Conservation (phyloP, 1,140 invertebrate species). For the Neodiprion lecontei region DNA sequence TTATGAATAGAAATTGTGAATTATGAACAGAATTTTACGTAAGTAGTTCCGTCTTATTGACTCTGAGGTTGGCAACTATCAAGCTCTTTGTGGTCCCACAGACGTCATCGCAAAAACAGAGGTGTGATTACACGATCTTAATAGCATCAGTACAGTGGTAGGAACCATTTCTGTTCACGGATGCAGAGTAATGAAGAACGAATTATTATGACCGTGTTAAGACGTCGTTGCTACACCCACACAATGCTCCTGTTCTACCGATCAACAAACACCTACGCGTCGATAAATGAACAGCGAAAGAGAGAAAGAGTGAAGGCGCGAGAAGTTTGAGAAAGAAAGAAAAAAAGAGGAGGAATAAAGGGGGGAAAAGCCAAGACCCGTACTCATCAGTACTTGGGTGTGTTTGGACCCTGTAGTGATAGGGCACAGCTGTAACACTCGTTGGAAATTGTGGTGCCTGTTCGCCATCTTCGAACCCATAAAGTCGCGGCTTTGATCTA, state of each 20-base stretch:
- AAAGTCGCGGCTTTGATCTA: neutral
- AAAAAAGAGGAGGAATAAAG: neutral
- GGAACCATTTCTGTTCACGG: too few relatives aligned
- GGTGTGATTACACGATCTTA: too few relatives aligned
- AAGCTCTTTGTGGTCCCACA: too few relatives aligned
- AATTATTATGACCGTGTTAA: too few relatives aligned
- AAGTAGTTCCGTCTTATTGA: too few relatives aligned
- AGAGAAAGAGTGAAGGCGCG: neutral
- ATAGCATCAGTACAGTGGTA: too few relatives aligned
- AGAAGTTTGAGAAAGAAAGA: neutral
- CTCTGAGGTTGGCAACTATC: too few relatives aligned
- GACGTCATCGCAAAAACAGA: too few relatives aligned
- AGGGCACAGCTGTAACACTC: neutral
- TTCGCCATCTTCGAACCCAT: neutral
- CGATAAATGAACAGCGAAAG: neutral
- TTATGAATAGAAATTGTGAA: neutral
- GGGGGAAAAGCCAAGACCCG: neutral
- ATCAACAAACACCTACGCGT: neutral
- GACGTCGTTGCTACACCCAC: too few relatives aligned
- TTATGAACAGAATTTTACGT: neutral
- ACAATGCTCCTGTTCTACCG: neutral
- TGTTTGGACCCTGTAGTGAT: neutral
- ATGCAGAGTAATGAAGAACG: too few relatives aligned
- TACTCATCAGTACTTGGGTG: neutral
- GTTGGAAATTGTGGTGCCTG: neutral